Conservation (phyloP, 2,797 vertebrate genomes). For the Hoplostethus atlanticus region DNA sequence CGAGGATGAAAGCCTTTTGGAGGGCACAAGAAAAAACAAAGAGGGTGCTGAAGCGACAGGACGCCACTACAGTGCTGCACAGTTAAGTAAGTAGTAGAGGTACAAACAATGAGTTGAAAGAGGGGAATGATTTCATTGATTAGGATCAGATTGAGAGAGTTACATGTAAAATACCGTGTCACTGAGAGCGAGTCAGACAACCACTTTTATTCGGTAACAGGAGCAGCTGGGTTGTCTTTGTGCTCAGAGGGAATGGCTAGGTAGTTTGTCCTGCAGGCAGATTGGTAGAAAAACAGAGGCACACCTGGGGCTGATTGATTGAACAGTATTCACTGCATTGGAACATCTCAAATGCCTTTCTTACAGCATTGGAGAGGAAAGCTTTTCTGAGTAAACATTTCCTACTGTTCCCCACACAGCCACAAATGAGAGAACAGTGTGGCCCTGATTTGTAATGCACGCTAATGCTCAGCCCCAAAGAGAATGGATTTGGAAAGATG, state of each 20-base stretch:
- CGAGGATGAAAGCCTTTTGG: constrained; percentile 41
- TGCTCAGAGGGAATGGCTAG: constrained; percentile 95
- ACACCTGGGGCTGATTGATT: constrained; percentile 1
- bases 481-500: background rate
- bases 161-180: constrained; percentile 84
- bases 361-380: background rate
- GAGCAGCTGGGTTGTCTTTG: constrained; percentile 91
- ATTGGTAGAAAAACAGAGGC: constrained; percentile 70
- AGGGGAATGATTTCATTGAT: constrained; percentile 40
- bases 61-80: constrained; percentile 38
- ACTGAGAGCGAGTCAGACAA: constrained; percentile 70
- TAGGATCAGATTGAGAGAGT: constrained; percentile 32
- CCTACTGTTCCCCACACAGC: background rate
- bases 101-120: constrained; percentile 54
- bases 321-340: background rate
- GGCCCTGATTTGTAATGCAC: constrained; percentile 6
- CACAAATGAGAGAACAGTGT: background rate
- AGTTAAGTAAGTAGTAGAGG: constrained; percentile 27
- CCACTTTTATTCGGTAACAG: constrained; percentile 90
- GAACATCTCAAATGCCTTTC: background rate
- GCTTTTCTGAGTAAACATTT: constrained; percentile 6
- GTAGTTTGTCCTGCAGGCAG: constrained; percentile 91
- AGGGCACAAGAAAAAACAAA: constrained; percentile 24
- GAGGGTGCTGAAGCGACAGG: constrained; percentile 40
- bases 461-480: background rate